Base-by-base conservation (phyloP, 2,888 invertebrate genomes). In the Temnothorax rugatulus region DNA sequence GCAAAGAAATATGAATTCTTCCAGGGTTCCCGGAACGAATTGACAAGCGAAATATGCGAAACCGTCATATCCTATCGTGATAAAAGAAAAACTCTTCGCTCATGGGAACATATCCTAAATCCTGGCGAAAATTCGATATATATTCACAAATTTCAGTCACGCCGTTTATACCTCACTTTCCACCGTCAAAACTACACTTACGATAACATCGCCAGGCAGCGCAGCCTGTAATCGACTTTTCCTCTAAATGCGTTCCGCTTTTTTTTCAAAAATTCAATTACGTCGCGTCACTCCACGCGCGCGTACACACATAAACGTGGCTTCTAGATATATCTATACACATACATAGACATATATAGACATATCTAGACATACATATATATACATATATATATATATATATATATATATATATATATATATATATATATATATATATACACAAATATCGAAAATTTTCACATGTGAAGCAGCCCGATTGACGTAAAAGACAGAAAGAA, bases 221-320 rank as follows among this genome's bases (percentile, higher is more conserved):
- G 44, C 34, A 79, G 79, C 47, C 74, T 74, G 79, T 81, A 81
- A 81, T 81, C 79, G 79, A 81, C 79, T 81, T 81, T 59, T 81
- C 76, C 75, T 68, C 47, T 81, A 81, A 81, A 81, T 74, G 75
- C 75, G 79, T 74, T 81, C 47, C 75, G 59, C 79, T 73, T 41
- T 81, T 79, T 68, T 74, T 81, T 44, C 34, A 81, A 81, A 81
- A 81, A 81, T 81, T 74, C 79, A 74, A 81, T 81, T 81, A 81
- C 79, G 74, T 18, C 79, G 57, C 59, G 79, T 81, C 75, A 81
- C 47, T 74, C 47, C 57, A 34, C 47, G 41, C 57, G 57, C 57
- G n/a, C 34, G 18, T 18, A 34, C 34, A 73, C 44, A 74, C 29
- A 47, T 38, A 34, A 77, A 79, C 79, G 75, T 29, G 66, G 38